Evolutionary conservation across 2,113 vertebrate genomes (phyloP), one percentile per base, ranked within the genome.

Genomic region (Tautogolabrus adspersus): DNA sequence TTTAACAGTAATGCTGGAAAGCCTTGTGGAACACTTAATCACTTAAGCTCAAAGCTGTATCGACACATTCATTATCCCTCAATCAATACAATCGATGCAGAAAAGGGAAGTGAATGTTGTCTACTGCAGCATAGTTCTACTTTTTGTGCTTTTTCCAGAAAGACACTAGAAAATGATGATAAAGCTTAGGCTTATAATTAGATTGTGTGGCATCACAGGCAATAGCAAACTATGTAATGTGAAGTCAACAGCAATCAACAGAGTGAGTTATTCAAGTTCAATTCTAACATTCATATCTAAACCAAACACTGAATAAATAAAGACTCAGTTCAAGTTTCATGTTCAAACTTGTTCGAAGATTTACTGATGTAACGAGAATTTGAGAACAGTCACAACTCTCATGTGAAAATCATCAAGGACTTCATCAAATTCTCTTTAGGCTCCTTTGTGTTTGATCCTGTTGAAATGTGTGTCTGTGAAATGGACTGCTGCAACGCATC

Each of bases 31-130:
- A 46, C 51, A 46, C 23, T 8, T 57, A 26, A 64, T 63, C 57
- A 72, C 52, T 70, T 74, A 13, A 68, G 63, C 59, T 37, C 34
- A 70, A 80, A 62, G 26, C 68, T 75, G 26, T 46, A 73, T 71
- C 26, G 81, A 71, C 72, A 59, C 19, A 19, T 62, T 71, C 60
- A 62, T 75, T 75, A 72, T 75, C 66, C 62, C 40, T 66, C 40
- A 38, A 44, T 64, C 58, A 68, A 65, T 69, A n/a, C 44, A 9
- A 60, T 77, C 54, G 42, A 44, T 74, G 40, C 46, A 49, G 26
- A 47, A 21, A 34, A 23, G 22, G 38, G 10, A 52, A 55, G 38
- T 16, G 61, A 34, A 16, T 1, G 21, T 1, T 21, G 38, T 46
- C 11, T 19, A 18, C 34, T 62, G 19, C 1, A 15, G 9, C 6